These are phyloP conservation scores for Nothoprocta pentlandii DNA, from an alignment of 2,113 vertebrate species.

Conservation along the genomic window DNA sequence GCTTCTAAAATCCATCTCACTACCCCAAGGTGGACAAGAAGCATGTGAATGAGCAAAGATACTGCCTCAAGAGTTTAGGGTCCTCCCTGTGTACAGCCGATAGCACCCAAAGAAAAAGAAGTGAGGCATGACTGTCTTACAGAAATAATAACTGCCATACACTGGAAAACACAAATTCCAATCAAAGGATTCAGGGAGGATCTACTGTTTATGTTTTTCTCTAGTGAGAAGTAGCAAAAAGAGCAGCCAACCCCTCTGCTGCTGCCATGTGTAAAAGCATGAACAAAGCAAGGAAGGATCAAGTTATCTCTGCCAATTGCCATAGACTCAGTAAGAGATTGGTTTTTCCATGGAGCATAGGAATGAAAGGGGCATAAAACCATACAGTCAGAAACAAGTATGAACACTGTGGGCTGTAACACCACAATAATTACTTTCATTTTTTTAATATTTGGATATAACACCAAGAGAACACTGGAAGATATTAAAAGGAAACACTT, in stretches of 20 bases:
- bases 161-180: background rate
- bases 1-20: background rate
- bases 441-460: background rate
- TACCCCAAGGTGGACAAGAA: background rate
- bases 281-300: background rate
- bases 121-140: background rate
- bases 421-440: background rate
- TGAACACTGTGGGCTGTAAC: background rate
- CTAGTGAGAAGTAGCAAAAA: background rate
- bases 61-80: background rate
- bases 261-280: rapidly evolving
- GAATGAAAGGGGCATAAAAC: background rate
- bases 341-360: background rate
- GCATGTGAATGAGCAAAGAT: background rate
- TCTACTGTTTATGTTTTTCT: background rate
- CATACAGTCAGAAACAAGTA: background rate
- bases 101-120: background rate
- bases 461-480: background rate
- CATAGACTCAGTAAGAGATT: background rate
- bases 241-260: background rate
- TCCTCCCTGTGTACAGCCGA: background rate
- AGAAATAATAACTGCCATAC: background rate
- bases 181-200: background rate
- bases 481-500: background rate
- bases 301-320: rapidly evolving